Percentiles rank a stretch among this genome's conserved stretches.
phyloP scores from a whole-genome alignment of 1,140 invertebrate genomes.

The Latrodectus geometricus region DNA sequence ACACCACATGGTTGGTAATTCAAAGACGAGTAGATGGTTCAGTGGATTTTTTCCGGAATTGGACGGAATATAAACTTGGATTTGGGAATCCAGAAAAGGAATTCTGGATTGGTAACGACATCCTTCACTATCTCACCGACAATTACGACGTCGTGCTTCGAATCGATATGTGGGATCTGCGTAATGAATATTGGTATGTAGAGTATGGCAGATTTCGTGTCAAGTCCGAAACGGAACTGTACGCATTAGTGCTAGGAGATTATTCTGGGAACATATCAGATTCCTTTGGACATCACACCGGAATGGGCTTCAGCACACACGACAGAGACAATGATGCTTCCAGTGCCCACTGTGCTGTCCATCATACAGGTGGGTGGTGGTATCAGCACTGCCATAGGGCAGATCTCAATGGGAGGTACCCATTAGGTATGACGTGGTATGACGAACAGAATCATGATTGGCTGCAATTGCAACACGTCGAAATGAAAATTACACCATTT shows the following conservation, averaged over 20 bases:
- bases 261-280: conserved; percentile 77
- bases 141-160: conserved; percentile 72
- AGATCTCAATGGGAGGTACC: conserved; percentile 90
- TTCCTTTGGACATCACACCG: conserved; percentile 78
- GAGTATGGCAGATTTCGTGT: conserved; percentile 77
- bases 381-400: conserved; percentile 87
- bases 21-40: conserved; percentile 83
- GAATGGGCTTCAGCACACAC: conserved; percentile 78
- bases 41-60: conserved; percentile 69
- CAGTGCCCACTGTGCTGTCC: conserved; percentile 77
- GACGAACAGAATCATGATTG: conserved; percentile 71
- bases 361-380: conserved; percentile 73
- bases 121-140: conserved; percentile 69
- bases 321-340: conserved; percentile 81
- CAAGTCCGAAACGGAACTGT: conserved; percentile 75
- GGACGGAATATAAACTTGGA: conserved; percentile 71
- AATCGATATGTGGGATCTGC: conserved; percentile 76
- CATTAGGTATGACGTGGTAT: conserved; percentile 82
- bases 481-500: conserved; percentile 77
- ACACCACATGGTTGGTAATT: conserved; percentile 83
- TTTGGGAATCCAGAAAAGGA: conserved; percentile 70
- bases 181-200: conserved; percentile 71
- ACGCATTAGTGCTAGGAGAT: conserved; percentile 75
- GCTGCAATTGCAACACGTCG: conserved; percentile 84
- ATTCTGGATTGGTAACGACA: conserved; percentile 72